These are phyloP conservation scores for human (Homo sapiens) DNA, from an alignment of 2,113 vertebrate species.

Conservation along the genomic window DNA sequence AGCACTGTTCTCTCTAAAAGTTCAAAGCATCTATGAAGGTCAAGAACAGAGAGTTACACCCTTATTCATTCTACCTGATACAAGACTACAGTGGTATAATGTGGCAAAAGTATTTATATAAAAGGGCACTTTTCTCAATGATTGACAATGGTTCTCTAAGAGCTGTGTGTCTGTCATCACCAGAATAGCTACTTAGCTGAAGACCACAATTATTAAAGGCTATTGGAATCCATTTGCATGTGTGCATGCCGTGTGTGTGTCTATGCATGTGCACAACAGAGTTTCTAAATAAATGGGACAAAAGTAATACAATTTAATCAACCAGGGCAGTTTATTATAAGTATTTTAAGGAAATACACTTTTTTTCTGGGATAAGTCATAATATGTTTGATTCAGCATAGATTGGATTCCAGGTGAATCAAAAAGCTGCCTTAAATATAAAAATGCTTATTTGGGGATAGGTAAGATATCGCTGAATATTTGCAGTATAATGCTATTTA, in stretches of 20 bases:
- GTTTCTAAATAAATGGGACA: neutral
- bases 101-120: neutral
- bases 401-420: neutral
- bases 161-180: neutral
- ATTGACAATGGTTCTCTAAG: neutral
- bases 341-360: neutral
- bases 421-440: neutral
- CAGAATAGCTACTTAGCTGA: neutral
- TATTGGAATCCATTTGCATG: neutral
- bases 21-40: conserved; percentile 5
- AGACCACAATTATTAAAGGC: neutral
- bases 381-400: neutral
- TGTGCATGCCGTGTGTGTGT: neutral
- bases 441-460: neutral
- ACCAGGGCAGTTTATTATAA: neutral
- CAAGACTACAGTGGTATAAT: neutral
- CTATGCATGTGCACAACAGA: neutral
- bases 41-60: conserved; percentile 26
- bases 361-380: neutral
- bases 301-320: neutral
- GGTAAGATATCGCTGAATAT: neutral
- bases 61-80: neutral
- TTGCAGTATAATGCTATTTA: neutral
- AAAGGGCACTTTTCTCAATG: neutral
- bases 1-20: neutral